These are phyloP conservation scores for Ichneumon xanthorius DNA, from an alignment of 2,888 invertebrate genomes.

Conservation along the genomic window DNA sequence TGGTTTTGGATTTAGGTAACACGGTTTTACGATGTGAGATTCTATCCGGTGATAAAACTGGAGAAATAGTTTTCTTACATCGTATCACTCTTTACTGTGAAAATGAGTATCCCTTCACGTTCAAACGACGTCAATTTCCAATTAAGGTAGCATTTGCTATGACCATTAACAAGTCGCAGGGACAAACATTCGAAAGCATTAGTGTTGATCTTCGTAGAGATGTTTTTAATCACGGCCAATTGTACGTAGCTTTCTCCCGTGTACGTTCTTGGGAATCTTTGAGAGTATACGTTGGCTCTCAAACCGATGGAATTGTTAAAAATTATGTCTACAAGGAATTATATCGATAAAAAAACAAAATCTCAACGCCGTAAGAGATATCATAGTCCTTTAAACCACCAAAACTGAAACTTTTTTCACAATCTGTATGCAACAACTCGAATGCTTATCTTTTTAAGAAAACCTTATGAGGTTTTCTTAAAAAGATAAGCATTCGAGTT, in stretches of 20 bases:
- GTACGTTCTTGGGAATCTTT: slow-evolving; percentile 52
- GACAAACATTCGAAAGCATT: slow-evolving; percentile 65
- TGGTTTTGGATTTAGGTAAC: slow-evolving; percentile 44
- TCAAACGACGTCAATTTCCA: slow-evolving; percentile 66
- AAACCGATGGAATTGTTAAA: slow-evolving; percentile 32
- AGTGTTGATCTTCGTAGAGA: slow-evolving; percentile 62
- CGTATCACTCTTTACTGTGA: slow-evolving; percentile 41
- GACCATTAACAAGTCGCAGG: slow-evolving; percentile 69
- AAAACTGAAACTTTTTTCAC: not conserved
- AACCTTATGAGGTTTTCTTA: no score
- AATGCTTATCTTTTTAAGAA: not conserved
- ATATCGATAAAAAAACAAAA: not conserved
- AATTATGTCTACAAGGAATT: slow-evolving; percentile 12
- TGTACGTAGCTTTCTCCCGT: slow-evolving; percentile 65
- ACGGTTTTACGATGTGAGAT: slow-evolving; percentile 37
- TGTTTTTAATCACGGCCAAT: slow-evolving; percentile 68
- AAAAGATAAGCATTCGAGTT: no score
- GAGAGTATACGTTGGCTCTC: slow-evolving; percentile 47
- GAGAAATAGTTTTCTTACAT: slow-evolving; percentile 45
- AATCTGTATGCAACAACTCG: not conserved
- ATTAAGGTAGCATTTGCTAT: slow-evolving; percentile 69
- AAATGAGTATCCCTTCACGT: slow-evolving; percentile 15
- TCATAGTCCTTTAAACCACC: not conserved
- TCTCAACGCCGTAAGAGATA: not conserved
- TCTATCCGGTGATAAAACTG: slow-evolving; percentile 23